These are phyloP conservation scores for Psittacula derbiana DNA, from an alignment of 2,797 vertebrate genomes.

Conservation along the genomic window DNA sequence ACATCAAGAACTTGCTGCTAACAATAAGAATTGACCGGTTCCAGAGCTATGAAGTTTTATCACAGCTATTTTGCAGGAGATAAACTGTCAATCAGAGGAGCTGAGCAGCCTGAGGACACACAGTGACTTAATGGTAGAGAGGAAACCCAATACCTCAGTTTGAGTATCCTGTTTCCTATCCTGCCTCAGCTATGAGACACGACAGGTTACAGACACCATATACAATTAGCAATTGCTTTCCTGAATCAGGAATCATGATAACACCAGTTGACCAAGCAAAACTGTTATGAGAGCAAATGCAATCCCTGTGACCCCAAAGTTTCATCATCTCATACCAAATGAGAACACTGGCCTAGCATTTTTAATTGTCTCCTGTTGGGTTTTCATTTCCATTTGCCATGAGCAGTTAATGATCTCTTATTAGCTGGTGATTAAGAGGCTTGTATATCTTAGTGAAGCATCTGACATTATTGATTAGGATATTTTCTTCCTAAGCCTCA, in stretches of 20 bases:
- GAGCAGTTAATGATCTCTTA: slow-evolving; percentile 44
- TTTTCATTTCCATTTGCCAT: slow-evolving; percentile 19
- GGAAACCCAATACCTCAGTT: neutral
- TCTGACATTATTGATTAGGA: slow-evolving; percentile 30
- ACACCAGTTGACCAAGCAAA: neutral
- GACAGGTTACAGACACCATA: neutral
- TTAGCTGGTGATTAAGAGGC: slow-evolving; percentile 22
- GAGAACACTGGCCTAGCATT: neutral
- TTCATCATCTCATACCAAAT: neutral
- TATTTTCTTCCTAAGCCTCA: neutral
- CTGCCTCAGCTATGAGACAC: neutral
- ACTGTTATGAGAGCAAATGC: neutral
- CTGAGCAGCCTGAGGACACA: neutral
- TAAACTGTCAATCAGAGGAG: neutral
- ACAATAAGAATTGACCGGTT: neutral
- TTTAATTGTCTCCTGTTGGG: slow-evolving; percentile 11
- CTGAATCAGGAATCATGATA: neutral
- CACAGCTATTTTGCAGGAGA: neutral
- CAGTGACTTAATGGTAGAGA: neutral
- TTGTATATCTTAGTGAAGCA: neutral
- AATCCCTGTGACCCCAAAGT: neutral
- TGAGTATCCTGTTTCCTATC: neutral
- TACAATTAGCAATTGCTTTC: neutral
- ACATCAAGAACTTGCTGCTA: neutral
- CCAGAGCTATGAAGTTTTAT: neutral